A percentile compares a stretch with the other conserved stretches of the same genome.
phyloP scores from a whole-genome alignment of 2,113 vertebrate genomes.

The Dendropsophus ebraccatus region DNA sequence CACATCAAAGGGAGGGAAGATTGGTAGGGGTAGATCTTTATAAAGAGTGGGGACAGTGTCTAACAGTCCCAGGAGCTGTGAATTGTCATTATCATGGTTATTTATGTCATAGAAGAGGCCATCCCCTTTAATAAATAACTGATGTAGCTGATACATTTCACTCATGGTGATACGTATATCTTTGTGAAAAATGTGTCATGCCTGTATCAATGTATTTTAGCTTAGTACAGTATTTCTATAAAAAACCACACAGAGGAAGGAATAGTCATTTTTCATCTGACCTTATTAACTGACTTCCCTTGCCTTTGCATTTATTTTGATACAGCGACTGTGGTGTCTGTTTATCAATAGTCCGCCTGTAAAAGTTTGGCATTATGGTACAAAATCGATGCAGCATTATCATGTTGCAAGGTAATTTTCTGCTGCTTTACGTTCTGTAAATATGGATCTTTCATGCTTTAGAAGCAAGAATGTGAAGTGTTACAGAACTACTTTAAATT shows the following conservation, averaged over 20 bases:
- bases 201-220: neutral
- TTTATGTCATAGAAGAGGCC: too few relatives aligned
- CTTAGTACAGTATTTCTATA: neutral
- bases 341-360: neutral
- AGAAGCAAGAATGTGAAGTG: conserved; percentile 27
- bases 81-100: too few relatives aligned
- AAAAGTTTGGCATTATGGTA: neutral
- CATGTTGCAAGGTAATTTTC: conserved; percentile 27
- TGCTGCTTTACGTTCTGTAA: conserved; percentile 41
- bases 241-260: neutral
- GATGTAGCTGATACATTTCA: too few relatives aligned
- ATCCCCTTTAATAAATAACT: too few relatives aligned
- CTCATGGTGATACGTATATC: too few relatives aligned
- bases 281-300: neutral
- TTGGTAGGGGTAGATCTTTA: too few relatives aligned
- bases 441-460: conserved; percentile 26
- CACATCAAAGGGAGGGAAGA: too few relatives aligned
- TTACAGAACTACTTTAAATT: conserved; percentile 36
- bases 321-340: neutral
- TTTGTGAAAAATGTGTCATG: too few relatives aligned
- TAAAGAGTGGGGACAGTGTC: too few relatives aligned
- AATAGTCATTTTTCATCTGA: neutral
- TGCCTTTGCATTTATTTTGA: neutral
- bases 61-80: too few relatives aligned
- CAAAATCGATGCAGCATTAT: conserved; percentile 16